Evolutionary conservation across 2,888 invertebrate genomes (phyloP).

Genomic region (Torymus texanus): DNA sequence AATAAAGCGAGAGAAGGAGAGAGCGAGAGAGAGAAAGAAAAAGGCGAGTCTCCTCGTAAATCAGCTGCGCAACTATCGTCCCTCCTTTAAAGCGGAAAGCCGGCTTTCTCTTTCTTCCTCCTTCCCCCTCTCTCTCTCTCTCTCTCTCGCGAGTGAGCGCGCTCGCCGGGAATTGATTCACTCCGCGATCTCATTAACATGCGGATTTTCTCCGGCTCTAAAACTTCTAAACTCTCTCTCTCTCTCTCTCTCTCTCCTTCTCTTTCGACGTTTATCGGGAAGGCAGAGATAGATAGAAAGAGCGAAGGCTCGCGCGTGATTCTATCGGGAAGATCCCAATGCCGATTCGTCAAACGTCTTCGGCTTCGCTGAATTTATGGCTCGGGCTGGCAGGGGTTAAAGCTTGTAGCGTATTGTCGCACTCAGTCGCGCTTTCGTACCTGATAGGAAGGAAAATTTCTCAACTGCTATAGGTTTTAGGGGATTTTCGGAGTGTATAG

Average conservation of each 20-base stretch:
- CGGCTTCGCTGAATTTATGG: neutral
- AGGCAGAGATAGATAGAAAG: neutral
- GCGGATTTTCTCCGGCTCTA: constrained; percentile 15
- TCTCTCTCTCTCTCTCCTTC: too few relatives aligned
- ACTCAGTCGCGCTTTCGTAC: too few relatives aligned
- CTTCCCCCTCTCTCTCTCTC: neutral
- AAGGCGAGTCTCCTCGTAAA: neutral
- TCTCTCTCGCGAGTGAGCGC: too few relatives aligned
- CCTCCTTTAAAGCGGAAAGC: too few relatives aligned
- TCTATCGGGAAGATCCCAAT: constrained; percentile 21
- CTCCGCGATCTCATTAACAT: constrained; percentile 25
- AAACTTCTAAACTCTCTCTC: too few relatives aligned
- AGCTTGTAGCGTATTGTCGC: too few relatives aligned
- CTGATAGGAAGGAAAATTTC: too few relatives aligned
- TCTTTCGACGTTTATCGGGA: too few relatives aligned
- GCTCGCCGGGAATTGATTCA: constrained; percentile 13
- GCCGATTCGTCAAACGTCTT: constrained; percentile 40
- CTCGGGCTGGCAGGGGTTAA: too few relatives aligned
- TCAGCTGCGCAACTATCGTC: neutral
- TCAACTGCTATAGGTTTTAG: too few relatives aligned
- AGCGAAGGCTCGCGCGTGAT: constrained; percentile 9
- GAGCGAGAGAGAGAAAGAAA: neutral
- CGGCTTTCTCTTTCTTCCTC: too few relatives aligned
- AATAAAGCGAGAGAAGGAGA: neutral
- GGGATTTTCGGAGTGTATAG: too few relatives aligned